These are phyloP conservation scores for Pedicia rivosa DNA, from an alignment of 2,888 invertebrate species.

Conservation along the genomic window DNA sequence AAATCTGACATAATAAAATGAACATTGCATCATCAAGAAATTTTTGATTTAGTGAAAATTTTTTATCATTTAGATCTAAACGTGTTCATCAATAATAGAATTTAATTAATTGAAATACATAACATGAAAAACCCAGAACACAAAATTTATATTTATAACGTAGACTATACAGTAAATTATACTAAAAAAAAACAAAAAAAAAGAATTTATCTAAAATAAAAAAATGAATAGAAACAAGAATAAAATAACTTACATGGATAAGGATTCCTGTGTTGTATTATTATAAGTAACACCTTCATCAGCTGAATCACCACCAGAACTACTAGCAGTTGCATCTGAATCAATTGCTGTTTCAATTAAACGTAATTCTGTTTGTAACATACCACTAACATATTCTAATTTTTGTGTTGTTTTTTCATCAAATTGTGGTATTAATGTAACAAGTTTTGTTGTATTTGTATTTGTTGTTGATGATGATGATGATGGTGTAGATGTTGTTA, in stretches of 20 bases:
- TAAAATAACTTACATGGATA: conserved; percentile 58
- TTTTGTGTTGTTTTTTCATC: conserved; percentile 34
- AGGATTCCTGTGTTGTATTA: conserved; percentile 56
- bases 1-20: no score
- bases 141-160: no score
- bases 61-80: no score
- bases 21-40: no score
- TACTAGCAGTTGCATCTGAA: conserved; percentile 86
- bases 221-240: neutral
- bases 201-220: no score
- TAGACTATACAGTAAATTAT: no score
- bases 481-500: conserved; percentile 15
- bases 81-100: no score
- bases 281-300: conserved; percentile 73
- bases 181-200: no score
- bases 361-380: conserved; percentile 53
- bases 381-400: conserved; percentile 54
- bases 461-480: neutral
- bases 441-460: neutral
- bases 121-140: no score
- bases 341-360: conserved; percentile 64
- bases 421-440: conserved; percentile 28
- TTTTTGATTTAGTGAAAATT: no score
- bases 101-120: no score
- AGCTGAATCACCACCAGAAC: conserved; percentile 87